Evolutionary conservation across 2,797 vertebrate species (phyloP), one percentile per base, ranked within the genome.

Genomic region (Argyrosomus regius): DNA sequence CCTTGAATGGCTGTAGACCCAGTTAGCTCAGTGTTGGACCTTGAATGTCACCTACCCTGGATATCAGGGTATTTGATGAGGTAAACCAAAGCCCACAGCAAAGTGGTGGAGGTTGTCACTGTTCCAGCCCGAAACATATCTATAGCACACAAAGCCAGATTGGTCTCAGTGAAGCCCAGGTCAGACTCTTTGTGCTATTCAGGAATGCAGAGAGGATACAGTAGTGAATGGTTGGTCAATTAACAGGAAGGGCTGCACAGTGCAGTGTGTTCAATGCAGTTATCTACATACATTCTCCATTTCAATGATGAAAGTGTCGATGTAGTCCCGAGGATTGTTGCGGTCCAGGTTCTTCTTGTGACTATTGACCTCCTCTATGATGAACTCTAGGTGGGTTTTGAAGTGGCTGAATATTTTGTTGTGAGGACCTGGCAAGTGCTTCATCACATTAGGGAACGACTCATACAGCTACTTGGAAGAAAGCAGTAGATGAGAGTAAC

Each of bases 41-140:
- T 45, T 0, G 43, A 11, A 26, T 26, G 31, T 46, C 24, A 57
- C 93, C 69, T 85, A 97, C 97, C 94, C 91, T 97, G 96, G 43
- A 97, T 85, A 8, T 97, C 94, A 0, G 96, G 97, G 31, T 96
- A 0, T 0, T 77, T 45, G 24, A 94, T 93, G 88, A 97, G 93
- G 20, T 89, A 97, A 0, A 97, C 80, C 65, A 98, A 61, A 52
- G 83, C 95, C 97, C 97, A 97, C 74, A 91, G 94, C 39, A 97
- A 24, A 0, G 96, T 96, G 0, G 94, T 93, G 14, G 95, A 88
- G 0, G 96, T 96, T 39, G 97, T 97, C 84, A 97, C 96, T 0
- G 96, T 97, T 31, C 97, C 97, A 0, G 96, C 96, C 0, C 96
- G 8, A 20, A 98, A 94, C 17, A 98, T 88, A 72, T 98, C 97